Evolutionary conservation across 2,113 vertebrate genomes (phyloP), one percentile per base, ranked within the genome.

Genomic region (Toxostoma redivivum): DNA sequence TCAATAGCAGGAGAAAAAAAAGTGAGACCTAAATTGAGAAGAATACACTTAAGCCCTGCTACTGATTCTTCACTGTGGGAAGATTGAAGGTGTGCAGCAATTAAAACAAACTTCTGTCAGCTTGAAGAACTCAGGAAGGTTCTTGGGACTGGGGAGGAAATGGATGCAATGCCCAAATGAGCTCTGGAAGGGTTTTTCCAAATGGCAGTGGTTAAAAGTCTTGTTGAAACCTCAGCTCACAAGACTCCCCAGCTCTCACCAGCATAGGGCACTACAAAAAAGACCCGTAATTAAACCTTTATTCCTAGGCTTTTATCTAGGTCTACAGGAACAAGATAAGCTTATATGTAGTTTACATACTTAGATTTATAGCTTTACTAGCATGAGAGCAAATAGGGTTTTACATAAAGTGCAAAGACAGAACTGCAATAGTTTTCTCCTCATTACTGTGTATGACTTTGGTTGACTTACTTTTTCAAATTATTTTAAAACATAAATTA

Each of bases 1-100:
- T 96, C 89, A 92, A 69, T 16, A 95, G 82, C 72, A 95, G 25
- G 67, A 96, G 65, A 94, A 97, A 94, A 90, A 92, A 79, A 51
- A 28, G 60, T 31, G 62, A 94, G 79, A 90, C 72, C 44, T 93
- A 93, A 87, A 66, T 9, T 10, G 37, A 84, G n/a, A 79, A 15
- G 73, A 79, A 86, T 27, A 60, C 2, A 25, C 13, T 54, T 65
- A 47, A 88, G 33, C 15, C 23, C 42, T 27, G 16, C 50, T 44
- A 62, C 25, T 47, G 31, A 50, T 73, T 77, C 42, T 35, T 86
- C 42, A 35, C 17, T 1, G 1, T 8, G 47, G 24, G 66, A 78
- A 78, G 18, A 65, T 0, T 42, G 81, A 93, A 69, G 40, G 58
- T 47, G 23, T 50, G 42, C 30, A 77, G 35, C 42, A 50, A 73